A percentile compares a stretch with the other conserved stretches of the same genome.
Evolutionary conservation across 1,140 invertebrate species (phyloP).

Genomic region (Kradibia gibbosae): DNA sequence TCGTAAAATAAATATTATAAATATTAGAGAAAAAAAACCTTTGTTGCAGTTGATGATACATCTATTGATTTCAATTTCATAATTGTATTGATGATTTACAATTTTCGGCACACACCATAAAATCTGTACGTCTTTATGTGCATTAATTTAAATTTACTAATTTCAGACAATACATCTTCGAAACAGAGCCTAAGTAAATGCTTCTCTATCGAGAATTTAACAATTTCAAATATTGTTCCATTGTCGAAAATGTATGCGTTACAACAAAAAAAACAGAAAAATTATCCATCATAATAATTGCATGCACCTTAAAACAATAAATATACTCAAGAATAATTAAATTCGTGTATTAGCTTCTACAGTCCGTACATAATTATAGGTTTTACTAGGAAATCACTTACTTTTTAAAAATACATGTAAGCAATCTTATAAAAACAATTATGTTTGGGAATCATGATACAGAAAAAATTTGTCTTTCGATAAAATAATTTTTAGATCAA

Average conservation of each 20-base stretch:
- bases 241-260: background rate
- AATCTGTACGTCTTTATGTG: too few species aligned
- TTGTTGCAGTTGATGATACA: too few species aligned
- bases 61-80: too few species aligned
- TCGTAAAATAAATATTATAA: background rate
- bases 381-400: slow-evolving; percentile 19
- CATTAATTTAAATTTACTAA: too few species aligned
- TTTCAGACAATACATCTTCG: too few species aligned
- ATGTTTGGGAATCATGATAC: background rate
- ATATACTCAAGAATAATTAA: background rate
- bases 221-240: too few species aligned
- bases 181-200: too few species aligned
- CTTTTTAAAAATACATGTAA: slow-evolving; percentile 20
- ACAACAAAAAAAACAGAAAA: slow-evolving; percentile 19
- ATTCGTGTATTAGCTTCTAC: slow-evolving; percentile 10
- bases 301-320: slow-evolving; percentile 14
- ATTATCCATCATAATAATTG: slow-evolving; percentile 8
- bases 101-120: too few species aligned
- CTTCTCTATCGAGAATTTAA: too few species aligned
- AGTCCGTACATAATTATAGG: background rate
- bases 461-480: background rate
- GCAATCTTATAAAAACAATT: slow-evolving; percentile 35
- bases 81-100: too few species aligned
- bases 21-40: background rate
- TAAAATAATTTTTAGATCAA: slow-evolving; percentile 20